Evolutionary conservation across 2,113 vertebrate species (phyloP).

Genomic region (Carollia perspicillata): DNA sequence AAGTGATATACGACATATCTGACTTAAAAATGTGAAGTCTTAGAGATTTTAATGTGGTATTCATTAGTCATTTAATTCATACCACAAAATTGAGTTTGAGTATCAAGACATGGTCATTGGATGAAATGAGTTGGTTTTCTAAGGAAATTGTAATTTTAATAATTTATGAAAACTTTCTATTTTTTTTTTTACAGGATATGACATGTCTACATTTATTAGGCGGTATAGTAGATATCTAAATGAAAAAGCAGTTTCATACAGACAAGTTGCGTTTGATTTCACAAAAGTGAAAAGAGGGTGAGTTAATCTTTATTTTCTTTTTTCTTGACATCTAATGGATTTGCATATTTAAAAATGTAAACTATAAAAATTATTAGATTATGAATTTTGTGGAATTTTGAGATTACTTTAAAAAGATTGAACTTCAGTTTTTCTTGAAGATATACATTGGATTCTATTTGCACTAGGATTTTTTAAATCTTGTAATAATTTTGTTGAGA

Average conservation of each 20-base stretch:
- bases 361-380: background rate
- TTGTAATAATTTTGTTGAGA: slow-evolving; percentile 14
- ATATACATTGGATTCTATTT: background rate
- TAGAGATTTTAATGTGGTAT: background rate
- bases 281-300: slow-evolving; percentile 99
- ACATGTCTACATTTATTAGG: slow-evolving; percentile 99
- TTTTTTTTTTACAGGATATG: slow-evolving; percentile 88
- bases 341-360: slow-evolving; percentile 44
- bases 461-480: background rate
- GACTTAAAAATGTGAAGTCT: slow-evolving; percentile 2
- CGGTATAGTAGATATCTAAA: slow-evolving; percentile 98
- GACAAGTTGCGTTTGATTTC: slow-evolving; percentile 99
- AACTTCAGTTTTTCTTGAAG: slow-evolving; percentile 22
- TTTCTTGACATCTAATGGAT: background rate
- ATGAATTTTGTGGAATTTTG: background rate
- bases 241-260: slow-evolving; percentile 99
- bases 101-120: background rate
- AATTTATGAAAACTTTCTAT: slow-evolving; percentile 62
- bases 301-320: slow-evolving; percentile 71
- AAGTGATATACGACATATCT: background rate
- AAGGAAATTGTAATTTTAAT: slow-evolving; percentile 35
- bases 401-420: slow-evolving; percentile 5
- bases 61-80: slow-evolving; percentile 32
- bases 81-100: background rate
- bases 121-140: slow-evolving; percentile 27